Evolutionary conservation across 2,797 vertebrate genomes (phyloP), one percentile per base, ranked within the genome.

Genomic region (Gymnopithys bicolor): DNA sequence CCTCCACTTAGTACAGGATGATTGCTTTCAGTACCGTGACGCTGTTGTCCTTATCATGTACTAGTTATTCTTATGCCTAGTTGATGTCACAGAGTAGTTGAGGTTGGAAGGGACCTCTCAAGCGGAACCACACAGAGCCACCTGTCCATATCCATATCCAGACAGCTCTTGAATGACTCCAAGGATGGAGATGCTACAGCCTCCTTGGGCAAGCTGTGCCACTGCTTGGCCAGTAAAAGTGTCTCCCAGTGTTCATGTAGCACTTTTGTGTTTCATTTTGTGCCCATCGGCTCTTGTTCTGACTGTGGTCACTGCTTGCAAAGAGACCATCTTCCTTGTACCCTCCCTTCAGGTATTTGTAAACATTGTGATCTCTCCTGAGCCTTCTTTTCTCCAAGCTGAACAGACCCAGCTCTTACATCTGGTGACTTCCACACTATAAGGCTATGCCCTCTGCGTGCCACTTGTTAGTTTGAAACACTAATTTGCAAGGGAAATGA

Each of bases 31-130:
- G 19, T 75, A 11, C 22, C n/a, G 25, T 16, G 25, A 19, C 53
- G 28, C 19, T 0, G 0, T 6, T 76, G 32, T 51, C 9, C 1
- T 35, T 48, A 13, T 81, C 25, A 9, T 41, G 7, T 84, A 39
- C 28, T 28, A 66, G 25, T 64, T 82, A 3, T 18, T 41, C 45
- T 67, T 60, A 24, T 58, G 11, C n/a, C 63, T 75, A 0, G 6
- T 28, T 62, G 55, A 6, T 52, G 10, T 19, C 46, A 37, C 27
- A 35, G 68, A 25, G 22, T 30, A 11, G 15, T 5, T 48, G 32
- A 13, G 58, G 23, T 59, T 76, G 39, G 70, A 59, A 70, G 19
- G 13, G 19, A 23, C 9, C 9, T 74, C 23, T 62, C 25, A 66
- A 23, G 33, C 19, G 64, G 32, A 37, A 8, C 33, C 15, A 39